These are phyloP conservation scores for Pterostichus niger DNA, from an alignment of 2,888 invertebrate species.

Conservation along the genomic window DNA sequence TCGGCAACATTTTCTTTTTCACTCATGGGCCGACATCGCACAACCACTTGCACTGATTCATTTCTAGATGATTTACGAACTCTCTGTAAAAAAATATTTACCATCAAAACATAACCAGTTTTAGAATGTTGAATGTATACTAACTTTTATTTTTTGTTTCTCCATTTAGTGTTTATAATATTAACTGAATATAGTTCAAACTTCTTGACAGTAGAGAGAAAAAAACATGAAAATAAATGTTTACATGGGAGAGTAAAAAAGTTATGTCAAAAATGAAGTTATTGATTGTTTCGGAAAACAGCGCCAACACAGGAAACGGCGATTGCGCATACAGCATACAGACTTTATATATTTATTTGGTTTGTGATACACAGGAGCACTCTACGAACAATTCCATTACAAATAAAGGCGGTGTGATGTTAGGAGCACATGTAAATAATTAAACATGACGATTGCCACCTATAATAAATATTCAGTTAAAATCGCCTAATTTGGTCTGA, in stretches of 20 bases:
- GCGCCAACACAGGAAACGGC: conserved; percentile 55
- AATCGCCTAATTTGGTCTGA: too few relatives aligned
- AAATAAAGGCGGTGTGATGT: neutral
- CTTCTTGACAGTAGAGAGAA: neutral
- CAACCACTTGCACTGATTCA: conserved; percentile 97
- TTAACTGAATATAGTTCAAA: conserved; percentile 15
- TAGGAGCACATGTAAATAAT: too few relatives aligned
- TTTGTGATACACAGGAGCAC: conserved; percentile 8
- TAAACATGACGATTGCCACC: too few relatives aligned
- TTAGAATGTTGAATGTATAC: conserved; percentile 1
- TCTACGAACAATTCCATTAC: conserved; percentile 5
- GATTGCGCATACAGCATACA: conserved; percentile 54
- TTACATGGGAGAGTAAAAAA: conserved; percentile 40
- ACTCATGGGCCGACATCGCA: conserved; percentile 97
- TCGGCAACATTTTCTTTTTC: conserved; percentile 89
- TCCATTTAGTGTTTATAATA: conserved; percentile 28
- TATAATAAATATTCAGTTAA: too few relatives aligned
- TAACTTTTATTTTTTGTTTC: conserved; percentile 51
- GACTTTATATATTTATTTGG: too few relatives aligned
- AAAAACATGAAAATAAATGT: conserved; percentile 39
- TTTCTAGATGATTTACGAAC: conserved; percentile 74
- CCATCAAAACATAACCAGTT: conserved; percentile 29
- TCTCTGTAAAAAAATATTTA: conserved; percentile 49
- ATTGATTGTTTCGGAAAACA: conserved; percentile 62
- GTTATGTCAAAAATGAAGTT: conserved; percentile 44